Evolutionary conservation across 2,888 invertebrate species (phyloP), one percentile per base, ranked within the genome.

Genomic region (Cheilosia urbana): DNA sequence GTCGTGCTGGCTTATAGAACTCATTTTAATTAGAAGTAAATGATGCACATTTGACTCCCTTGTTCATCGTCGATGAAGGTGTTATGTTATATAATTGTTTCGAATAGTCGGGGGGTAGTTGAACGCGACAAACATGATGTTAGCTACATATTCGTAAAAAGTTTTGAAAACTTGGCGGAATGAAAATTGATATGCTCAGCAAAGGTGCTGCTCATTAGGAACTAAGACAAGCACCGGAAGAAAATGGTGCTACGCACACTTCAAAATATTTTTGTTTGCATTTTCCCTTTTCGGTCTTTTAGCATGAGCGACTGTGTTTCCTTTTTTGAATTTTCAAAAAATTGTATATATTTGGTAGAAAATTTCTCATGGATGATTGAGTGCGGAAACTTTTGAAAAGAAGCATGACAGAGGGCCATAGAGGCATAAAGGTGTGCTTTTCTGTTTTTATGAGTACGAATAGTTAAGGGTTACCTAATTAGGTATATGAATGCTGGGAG

Each of bases 11-110:
- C 17, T 37, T 17, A 15, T 27, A 55, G 47, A 42, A 27, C 17
- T 62, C 53, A 60, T 80, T 75, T 82, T 82, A 82, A 82, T 69
- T 77, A 27, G 27, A 49, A 80, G 17, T 79, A 66, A 73, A 83
- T 60, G 66, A 83, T 72, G 72, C 47, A 65, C 40, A 49, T 57
- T 42, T 57, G 62, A 42, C 37, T 58, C 24, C 21, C 24, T 65
- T 49, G 42, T 34, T 73, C 62, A 45, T 57, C 51, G 49, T 78
- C 57, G 65, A 30, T 78, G 40, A 13, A 49, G 47, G 37, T 62
- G 78, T 68, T 68, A 57, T 19, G 24, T 7, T 13, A 15, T 24
- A 21, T 19, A 47, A 17, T 47, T 51, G 24, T 51, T 51, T 51
- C 13, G 13, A 30, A 15, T 4, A 19, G 2, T 34, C 6, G n/a